Base-by-base conservation (phyloP, 2,888 invertebrate species). In the Tetranychus piercei region DNA sequence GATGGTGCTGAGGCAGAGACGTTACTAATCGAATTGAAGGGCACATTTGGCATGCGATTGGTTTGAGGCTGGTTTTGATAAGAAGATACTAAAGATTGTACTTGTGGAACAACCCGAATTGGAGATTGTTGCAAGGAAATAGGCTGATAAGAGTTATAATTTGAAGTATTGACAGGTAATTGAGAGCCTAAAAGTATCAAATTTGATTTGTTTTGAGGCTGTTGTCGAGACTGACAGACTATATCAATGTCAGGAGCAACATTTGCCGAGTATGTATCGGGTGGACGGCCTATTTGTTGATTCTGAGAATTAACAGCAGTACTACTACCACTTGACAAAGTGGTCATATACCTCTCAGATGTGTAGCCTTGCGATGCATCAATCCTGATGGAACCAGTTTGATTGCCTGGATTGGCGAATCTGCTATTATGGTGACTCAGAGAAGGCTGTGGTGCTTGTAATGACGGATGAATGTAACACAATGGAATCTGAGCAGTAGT, bases 131-230 rank as follows among this genome's bases (percentile, higher is more conserved):
- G 66, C 18, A 66, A 7, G 20, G 66, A 1, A 18, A 66, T 66
- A 18, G 66, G n/a, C 20, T 66, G 66, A 20, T 66, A 66, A 7
- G 66, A 66, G 66, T 66, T 66, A 66, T 34, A 34, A 34, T 34
- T 34, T 34, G 34, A 34, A 34, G 34, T 34, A 34, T 66, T 20
- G n/a, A 66, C 20, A 20, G 66, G 66, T 20, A 66, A 7, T 66
- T 66, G 66, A 20, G 66, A 66, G 20, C 66, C 66, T 66, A 66
- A 66, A 20, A 66, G 20, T 66, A 66, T 66, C n/a, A 66, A 20
- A 20, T 66, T 66, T 66, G 66, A 66, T 66, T 66, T 66, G n/a
- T 66, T 18, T 20, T 18, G 66, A 66, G 66, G 66, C 18, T 18
- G 34, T 34, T 34, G 18, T 20, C 66, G 7, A 20, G 15, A 7